Evolutionary conservation across 2,113 vertebrate species (phyloP), one percentile per base, ranked within the genome.

Genomic region (Anas platyrhynchos): DNA sequence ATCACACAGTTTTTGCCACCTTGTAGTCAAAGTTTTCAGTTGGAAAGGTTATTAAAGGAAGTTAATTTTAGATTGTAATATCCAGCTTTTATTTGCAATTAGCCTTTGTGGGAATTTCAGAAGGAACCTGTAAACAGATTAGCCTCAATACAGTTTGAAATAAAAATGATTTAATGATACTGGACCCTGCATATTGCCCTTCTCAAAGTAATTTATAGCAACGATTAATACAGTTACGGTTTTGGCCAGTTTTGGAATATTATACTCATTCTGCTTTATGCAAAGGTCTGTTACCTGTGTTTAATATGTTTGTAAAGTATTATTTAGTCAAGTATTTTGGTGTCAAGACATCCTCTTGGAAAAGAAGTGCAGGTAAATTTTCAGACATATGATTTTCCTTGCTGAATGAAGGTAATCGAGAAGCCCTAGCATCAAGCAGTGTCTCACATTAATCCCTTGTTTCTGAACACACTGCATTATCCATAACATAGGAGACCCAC

Each of bases 141-240:
- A 87, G 52, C 83, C 83, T 85, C 43, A 61, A 73, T 91, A 55
- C 23, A 86, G 77, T 43, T 69, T 72, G 41, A 83, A 89, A 80
- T 83, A 91, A 91, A 95, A 89, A 87, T 52, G 1, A 80, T 88
- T 89, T 90, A 17, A 58, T 80, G 48, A 27, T 83, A 20, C 52
- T 43, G 63, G n/a, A 74, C 10, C 36, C 34, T 50, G 16, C 23
- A 52, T 29, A 62, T 65, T 14, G 22, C 52, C 21, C 56, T 86
- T 93, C 65, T 93, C 76, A 79, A 86, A 77, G 56, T 26, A 34
- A 27, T 85, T 96, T 94, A 69, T 91, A 83, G 91, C 38, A 86
- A 77, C 79, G 63, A 75, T 88, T 87, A 72, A 52, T 10, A 11
- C 14, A 12, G 22, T 32, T 89, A 61, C 63, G 21, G 17, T 91